phyloP scores from a whole-genome alignment of 2,888 invertebrate species.

The Blomia tropicalis region DNA sequence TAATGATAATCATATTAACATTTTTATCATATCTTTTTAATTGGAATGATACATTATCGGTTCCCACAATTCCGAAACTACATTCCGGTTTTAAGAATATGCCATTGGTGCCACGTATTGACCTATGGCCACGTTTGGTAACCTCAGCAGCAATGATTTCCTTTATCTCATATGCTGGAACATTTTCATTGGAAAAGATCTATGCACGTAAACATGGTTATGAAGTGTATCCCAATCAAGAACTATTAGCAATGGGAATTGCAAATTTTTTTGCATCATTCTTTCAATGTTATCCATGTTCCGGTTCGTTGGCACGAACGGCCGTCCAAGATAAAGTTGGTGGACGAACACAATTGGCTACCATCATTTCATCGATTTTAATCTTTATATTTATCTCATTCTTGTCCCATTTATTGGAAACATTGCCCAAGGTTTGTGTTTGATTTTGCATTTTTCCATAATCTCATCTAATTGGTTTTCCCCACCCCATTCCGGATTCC shows the following conservation, averaged over 20 bases:
- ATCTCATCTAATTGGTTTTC: background rate
- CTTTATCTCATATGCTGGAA: slow-evolving; percentile 52
- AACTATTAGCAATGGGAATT: slow-evolving; percentile 34
- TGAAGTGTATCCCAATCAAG: slow-evolving; percentile 52
- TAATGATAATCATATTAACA: background rate
- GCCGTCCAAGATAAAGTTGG: slow-evolving; percentile 68
- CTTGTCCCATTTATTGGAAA: slow-evolving; percentile 72
- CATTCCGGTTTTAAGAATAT: slow-evolving; percentile 27
- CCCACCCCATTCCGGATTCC: too few species aligned
- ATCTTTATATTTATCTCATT: slow-evolving; percentile 62
- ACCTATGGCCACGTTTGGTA: slow-evolving; percentile 23
- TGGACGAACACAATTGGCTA: slow-evolving; percentile 64
- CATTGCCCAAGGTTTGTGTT: slow-evolving; percentile 51
- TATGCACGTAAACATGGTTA: slow-evolving; percentile 56
- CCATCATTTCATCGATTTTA: slow-evolving; percentile 56
- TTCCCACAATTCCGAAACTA: background rate
- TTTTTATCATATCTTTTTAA: background rate
- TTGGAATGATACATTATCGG: background rate
- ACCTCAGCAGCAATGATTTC: slow-evolving; percentile 36
- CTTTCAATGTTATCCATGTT: slow-evolving; percentile 39
- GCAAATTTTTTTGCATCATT: slow-evolving; percentile 37
- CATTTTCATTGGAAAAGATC: slow-evolving; percentile 56
- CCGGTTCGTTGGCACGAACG: slow-evolving; percentile 41
- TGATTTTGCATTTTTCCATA: background rate
- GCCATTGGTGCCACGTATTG: slow-evolving; percentile 33